Conservation (phyloP, 2,113 vertebrate genomes). For the Andinoacara biseriatus region DNA sequence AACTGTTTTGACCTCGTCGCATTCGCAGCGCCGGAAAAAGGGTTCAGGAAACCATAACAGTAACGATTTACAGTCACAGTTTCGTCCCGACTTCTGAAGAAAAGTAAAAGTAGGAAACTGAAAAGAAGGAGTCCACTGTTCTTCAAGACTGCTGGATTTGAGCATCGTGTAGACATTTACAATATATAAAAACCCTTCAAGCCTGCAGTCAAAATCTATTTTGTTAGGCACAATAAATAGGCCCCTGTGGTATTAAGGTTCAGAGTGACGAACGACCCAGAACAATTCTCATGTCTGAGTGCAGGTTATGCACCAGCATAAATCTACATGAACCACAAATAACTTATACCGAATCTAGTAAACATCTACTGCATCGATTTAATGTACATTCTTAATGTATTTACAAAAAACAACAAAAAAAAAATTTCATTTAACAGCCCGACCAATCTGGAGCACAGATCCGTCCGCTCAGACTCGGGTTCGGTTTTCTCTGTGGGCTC, state of each 20-base stretch:
- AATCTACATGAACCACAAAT: conserved; percentile 74
- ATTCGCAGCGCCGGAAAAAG: conserved; percentile 41
- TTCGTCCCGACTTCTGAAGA: conserved; percentile 11
- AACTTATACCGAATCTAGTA: conserved; percentile 74
- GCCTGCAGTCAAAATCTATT: conserved; percentile 55
- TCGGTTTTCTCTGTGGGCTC: conserved; percentile 81
- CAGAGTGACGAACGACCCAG: conserved; percentile 69
- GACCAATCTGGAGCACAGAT: conserved; percentile 63
- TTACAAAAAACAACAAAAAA: conserved; percentile 69
- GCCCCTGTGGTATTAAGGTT: conserved; percentile 78
- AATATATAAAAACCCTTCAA: conserved; percentile 62
- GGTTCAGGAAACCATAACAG: conserved; percentile 28
- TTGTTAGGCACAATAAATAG: conserved; percentile 74
- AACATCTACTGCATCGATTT: conserved; percentile 71
- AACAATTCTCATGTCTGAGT: conserved; percentile 65
- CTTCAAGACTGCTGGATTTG: conserved; percentile 61
- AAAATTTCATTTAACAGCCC: conserved; percentile 63
- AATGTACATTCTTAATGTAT: conserved; percentile 75
- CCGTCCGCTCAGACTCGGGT: conserved; percentile 56
- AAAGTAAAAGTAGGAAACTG: conserved; percentile 30
- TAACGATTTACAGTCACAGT: conserved; percentile 20
- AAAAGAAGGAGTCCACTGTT: conserved; percentile 41
- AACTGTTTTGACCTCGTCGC: conserved; percentile 38
- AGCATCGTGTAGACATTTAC: conserved; percentile 60
- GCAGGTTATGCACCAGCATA: conserved; percentile 70